A percentile compares a stretch with the other conserved stretches of the same genome.
Evolutionary conservation across 1,140 invertebrate genomes (phyloP).

Genomic region (Propsilocerus akamusi): DNA sequence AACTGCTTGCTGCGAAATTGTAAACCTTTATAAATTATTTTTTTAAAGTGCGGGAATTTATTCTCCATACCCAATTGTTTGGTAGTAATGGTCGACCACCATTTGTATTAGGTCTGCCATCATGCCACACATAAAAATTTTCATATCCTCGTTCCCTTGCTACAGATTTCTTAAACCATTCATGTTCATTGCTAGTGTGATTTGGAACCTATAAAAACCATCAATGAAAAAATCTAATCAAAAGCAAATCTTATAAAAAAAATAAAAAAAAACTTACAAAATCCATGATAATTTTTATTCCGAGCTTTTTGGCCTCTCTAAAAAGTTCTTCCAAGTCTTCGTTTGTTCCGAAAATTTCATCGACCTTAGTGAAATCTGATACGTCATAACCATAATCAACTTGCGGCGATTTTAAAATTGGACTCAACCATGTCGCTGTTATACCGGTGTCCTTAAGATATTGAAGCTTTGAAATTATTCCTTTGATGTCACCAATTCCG

Average conservation of each 20-base stretch:
- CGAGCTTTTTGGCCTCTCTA: slow-evolving; percentile 31
- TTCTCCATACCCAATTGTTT: slow-evolving; percentile 18
- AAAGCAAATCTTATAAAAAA: too few relatives aligned
- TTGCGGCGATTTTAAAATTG: slow-evolving; percentile 47
- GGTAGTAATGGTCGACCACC: slow-evolving; percentile 12
- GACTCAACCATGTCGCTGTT: slow-evolving; percentile 46
- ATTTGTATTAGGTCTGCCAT: slow-evolving; percentile 20
- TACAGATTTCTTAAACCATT: slow-evolving; percentile 50
- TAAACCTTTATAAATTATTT: neutral
- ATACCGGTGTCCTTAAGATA: slow-evolving; percentile 32
- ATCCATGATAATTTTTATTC: slow-evolving; percentile 41
- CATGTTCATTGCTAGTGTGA: slow-evolving; percentile 49
- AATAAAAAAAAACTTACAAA: too few relatives aligned
- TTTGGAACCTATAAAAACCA: too few relatives aligned
- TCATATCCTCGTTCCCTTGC: slow-evolving; percentile 30
- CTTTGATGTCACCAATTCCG: slow-evolving; percentile 29
- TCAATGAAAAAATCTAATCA: too few relatives aligned
- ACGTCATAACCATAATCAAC: slow-evolving; percentile 58
- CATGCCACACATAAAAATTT: slow-evolving; percentile 56
- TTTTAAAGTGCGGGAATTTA: neutral
- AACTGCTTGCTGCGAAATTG: neutral
- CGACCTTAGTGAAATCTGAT: slow-evolving; percentile 52
- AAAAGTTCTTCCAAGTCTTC: slow-evolving; percentile 48
- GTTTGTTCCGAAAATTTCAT: slow-evolving; percentile 49
- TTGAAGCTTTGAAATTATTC: slow-evolving; percentile 29